A percentile compares a stretch with the other conserved stretches of the same genome.
Conservation (phyloP, 2,888 invertebrate genomes). For the Sarcophaga carnaria region DNA sequence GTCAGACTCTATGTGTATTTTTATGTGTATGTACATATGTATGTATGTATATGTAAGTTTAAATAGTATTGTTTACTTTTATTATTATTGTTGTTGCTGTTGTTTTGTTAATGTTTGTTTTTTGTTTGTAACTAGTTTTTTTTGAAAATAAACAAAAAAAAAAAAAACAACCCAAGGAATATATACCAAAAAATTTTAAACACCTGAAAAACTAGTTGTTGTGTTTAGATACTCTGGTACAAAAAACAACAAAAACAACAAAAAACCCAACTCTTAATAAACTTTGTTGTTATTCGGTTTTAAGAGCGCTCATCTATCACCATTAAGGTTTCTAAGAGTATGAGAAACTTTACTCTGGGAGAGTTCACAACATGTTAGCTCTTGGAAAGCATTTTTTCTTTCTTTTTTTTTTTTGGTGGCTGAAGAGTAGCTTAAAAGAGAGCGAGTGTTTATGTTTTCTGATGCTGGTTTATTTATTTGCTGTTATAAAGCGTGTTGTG, state of each 20-base stretch:
- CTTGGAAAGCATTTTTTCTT: too few relatives aligned
- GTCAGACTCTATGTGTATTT: too few relatives aligned
- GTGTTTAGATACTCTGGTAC: slow-evolving; percentile 3
- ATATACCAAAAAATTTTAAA: slow-evolving; percentile 34
- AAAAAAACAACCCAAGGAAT: slow-evolving; percentile 11
- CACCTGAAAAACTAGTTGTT: slow-evolving; percentile 69
- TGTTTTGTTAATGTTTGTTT: slow-evolving; percentile 47
- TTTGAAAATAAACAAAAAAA: slow-evolving; percentile 10
- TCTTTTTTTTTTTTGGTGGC: too few relatives aligned
- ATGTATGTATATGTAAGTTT: neutral
- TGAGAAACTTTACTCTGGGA: too few relatives aligned
- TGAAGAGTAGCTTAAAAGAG: too few relatives aligned
- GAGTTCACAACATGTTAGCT: too few relatives aligned
- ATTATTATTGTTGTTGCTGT: slow-evolving; percentile 13
- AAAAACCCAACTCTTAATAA: neutral
- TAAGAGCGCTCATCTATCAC: neutral
- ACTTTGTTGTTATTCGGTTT: neutral
- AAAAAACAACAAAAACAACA: neutral
- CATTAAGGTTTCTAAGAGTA: too few relatives aligned
- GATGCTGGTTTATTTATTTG: too few relatives aligned
- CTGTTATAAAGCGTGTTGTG: too few relatives aligned
- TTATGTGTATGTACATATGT: too few relatives aligned
- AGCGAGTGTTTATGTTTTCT: too few relatives aligned
- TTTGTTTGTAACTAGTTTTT: slow-evolving; percentile 55
- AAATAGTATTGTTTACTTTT: slow-evolving; percentile 21